A percentile compares a stretch with the other conserved stretches of the same genome.
These are phyloP conservation scores for Dasyornis broadbenti DNA, from an alignment of 2,113 vertebrate species.

Conservation along the genomic window DNA sequence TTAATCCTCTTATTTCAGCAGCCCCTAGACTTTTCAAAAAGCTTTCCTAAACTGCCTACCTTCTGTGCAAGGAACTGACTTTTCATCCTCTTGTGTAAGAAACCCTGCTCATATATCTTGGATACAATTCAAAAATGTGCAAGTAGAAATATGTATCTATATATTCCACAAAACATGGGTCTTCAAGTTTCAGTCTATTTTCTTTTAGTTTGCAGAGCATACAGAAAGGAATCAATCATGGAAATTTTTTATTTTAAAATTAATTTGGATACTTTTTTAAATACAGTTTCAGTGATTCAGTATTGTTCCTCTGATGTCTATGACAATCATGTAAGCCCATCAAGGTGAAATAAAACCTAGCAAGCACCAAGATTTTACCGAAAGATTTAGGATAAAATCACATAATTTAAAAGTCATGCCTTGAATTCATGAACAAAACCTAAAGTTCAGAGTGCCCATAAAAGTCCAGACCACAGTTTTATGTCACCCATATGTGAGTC, in stretches of 20 bases:
- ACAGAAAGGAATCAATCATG: not conserved
- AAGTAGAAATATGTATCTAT: not conserved
- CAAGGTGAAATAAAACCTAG: not conserved
- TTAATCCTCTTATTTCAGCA: slow-evolving; percentile 73
- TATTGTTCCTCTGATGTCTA: not conserved
- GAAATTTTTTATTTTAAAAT: not conserved
- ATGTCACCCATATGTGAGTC: rapidly evolving
- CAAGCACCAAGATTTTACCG: not conserved
- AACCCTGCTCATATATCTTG: not conserved
- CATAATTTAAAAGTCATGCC: not conserved
- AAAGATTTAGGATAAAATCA: not conserved
- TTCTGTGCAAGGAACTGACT: not conserved
- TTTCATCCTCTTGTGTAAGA: not conserved
- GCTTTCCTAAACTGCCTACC: slow-evolving; percentile 12
- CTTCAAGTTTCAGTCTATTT: not conserved
- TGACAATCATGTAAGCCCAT: not conserved
- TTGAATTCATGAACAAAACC: not conserved
- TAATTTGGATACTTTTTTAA: not conserved
- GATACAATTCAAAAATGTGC: not conserved
- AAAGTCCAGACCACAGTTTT: not conserved
- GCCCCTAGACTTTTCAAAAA: not conserved
- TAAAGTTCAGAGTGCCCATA: not conserved
- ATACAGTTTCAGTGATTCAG: not conserved
- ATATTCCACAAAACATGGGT: not conserved
- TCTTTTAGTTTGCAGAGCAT: not conserved